These are phyloP conservation scores for Lasius fuliginosus DNA, from an alignment of 2,888 invertebrate species.

Conservation along the genomic window DNA sequence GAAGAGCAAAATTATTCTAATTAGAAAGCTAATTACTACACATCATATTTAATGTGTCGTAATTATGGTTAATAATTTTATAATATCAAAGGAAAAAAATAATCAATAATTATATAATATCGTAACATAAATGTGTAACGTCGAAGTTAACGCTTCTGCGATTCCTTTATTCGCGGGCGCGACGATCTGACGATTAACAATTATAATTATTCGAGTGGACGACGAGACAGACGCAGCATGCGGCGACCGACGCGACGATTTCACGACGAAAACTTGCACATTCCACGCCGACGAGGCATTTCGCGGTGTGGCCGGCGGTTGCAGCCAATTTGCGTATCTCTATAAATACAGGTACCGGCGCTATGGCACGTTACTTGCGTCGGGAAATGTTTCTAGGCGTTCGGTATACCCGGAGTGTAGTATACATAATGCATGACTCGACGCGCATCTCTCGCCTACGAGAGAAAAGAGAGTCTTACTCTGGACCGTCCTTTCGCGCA, in stretches of 20 bases:
- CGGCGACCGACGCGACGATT: conserved; percentile 55
- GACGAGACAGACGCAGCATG: conserved; percentile 35
- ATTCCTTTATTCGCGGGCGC: conserved; percentile 18
- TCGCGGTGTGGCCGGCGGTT: conserved; percentile 62
- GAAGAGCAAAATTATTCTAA: conserved; percentile 14
- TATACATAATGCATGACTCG: conserved; percentile 77
- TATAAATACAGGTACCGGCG: conserved; percentile 76
- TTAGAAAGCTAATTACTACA: background rate
- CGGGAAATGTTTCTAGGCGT: conserved; percentile 73
- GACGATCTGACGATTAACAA: conserved; percentile 64
- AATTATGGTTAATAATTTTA: conserved; percentile 23
- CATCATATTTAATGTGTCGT: background rate
- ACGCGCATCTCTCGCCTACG: conserved; percentile 57
- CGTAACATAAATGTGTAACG: background rate
- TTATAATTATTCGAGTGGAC: conserved; percentile 69
- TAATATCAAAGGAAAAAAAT: background rate
- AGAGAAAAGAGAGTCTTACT: background rate
- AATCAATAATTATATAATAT: conserved; percentile 18
- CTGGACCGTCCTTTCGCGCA: conserved; percentile 18
- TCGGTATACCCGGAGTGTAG: conserved; percentile 58
- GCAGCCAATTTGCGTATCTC: conserved; percentile 77
- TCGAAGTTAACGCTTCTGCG: conserved; percentile 34
- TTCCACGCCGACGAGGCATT: conserved; percentile 54
- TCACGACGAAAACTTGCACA: conserved; percentile 62
- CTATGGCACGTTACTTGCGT: conserved; percentile 60